Evolutionary conservation across 2,888 invertebrate species (phyloP).

Genomic region (Dynastes tityus): DNA sequence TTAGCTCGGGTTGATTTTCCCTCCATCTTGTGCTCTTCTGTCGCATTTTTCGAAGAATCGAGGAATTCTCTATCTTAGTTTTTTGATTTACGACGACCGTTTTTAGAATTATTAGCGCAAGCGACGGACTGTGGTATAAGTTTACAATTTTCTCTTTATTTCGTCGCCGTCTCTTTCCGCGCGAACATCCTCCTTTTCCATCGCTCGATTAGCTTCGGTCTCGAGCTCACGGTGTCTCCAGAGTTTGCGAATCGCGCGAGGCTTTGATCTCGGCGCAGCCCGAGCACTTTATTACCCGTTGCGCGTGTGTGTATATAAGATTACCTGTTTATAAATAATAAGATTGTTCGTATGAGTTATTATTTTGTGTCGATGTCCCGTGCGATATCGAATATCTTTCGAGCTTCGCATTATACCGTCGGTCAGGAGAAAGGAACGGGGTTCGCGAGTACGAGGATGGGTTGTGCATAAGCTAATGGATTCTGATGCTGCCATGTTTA

Average conservation of each 20-base stretch:
- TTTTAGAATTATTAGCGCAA: slow-evolving; percentile 43
- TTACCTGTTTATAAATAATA: slow-evolving; percentile 46
- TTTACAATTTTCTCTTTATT: slow-evolving; percentile 33
- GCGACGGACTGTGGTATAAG: slow-evolving; percentile 23
- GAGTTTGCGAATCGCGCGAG: slow-evolving; percentile 1
- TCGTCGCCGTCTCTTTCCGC: not conserved
- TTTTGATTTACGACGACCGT: slow-evolving; percentile 44
- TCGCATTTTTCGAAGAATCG: slow-evolving; percentile 40
- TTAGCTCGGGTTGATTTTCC: slow-evolving; percentile 25
- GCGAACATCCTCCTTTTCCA: not conserved
- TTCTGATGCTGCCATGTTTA: no score
- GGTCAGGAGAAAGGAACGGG: not conserved
- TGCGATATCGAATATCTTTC: slow-evolving; percentile 35
- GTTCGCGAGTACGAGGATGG: not conserved
- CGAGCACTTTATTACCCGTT: slow-evolving; percentile 25
- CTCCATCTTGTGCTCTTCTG: slow-evolving; percentile 6
- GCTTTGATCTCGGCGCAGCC: slow-evolving; percentile 34
- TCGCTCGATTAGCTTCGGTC: not conserved
- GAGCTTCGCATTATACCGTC: slow-evolving; percentile 16
- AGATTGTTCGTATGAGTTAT: slow-evolving; percentile 44
- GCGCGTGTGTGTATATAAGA: slow-evolving; percentile 26
- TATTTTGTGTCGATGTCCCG: slow-evolving; percentile 35
- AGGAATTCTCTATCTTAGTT: slow-evolving; percentile 40
- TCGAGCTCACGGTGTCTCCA: not conserved
- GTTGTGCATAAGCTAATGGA: not conserved